Evolutionary conservation across 2,113 vertebrate genomes (phyloP), one percentile per base, ranked within the genome.

Genomic region (Desmodus rotundus): DNA sequence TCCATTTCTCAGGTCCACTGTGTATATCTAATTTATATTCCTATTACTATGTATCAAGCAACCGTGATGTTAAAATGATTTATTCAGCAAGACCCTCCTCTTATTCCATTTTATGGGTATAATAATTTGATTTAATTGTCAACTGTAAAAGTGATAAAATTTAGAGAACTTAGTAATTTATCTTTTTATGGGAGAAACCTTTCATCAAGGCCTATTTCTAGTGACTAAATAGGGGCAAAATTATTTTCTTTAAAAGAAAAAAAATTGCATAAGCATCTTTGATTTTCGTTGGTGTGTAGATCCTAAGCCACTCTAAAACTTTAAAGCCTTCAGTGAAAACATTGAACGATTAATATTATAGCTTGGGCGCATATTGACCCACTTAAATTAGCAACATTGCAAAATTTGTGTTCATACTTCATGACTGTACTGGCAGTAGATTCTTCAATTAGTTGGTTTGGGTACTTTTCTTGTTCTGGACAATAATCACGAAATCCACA

Each of bases 41-140:
- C n/a, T 72, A 31, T 92, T 43, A 74, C 54, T 92, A 82, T 74
- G 93, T 95, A 90, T 82, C 84, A 95, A 97, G 86, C 33, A 94
- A 83, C 52, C 11, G 61, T 82, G 81, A 96, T 91, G 92, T 41
- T 26, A 33, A 96, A 97, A 78, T 82, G n/a, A 95, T 95, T 67
- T 88, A 90, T 91, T 96, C 50, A 58, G 31, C 11, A 86, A 95
- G 67, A 58, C 17, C 50, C 28, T 96, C 82, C 54, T 95, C 68
- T 92, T 77, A 84, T 76, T 87, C n/a, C 26, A 4, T 63, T 96
- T 89, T 58, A 95, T 70, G 47, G 24, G 22, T 52, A 8, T 85
- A 68, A 85, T 87, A 65, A 94, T 82, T 97, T 77, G 47, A 36
- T 88, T 92, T 84, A 82, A 85, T 82, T 88, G n/a, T 92, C 93